phyloP scores from a whole-genome alignment of 2,113 vertebrate species.

The Gallinago media region DNA sequence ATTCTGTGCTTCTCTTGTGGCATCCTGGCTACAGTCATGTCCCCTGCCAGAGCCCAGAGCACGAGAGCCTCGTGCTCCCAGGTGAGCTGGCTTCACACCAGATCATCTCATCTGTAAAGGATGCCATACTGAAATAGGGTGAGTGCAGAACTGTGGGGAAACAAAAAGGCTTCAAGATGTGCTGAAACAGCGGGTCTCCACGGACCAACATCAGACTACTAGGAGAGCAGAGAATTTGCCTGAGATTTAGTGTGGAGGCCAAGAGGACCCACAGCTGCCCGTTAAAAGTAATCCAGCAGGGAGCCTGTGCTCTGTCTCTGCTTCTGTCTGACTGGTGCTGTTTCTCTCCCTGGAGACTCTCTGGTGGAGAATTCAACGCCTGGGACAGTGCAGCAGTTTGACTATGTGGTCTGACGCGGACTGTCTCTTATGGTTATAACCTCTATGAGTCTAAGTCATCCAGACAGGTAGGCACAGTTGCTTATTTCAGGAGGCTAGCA shows the following conservation, averaged over 20 bases:
- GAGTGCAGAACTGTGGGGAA: not conserved
- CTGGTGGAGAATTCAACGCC: not conserved
- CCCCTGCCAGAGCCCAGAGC: not conserved
- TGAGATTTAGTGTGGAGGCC: not conserved
- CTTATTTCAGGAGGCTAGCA: not conserved
- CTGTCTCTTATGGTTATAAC: not conserved
- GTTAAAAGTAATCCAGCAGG: not conserved
- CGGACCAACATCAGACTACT: not conserved
- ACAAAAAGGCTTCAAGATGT: not conserved
- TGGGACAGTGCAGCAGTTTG: not conserved
- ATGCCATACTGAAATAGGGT: not conserved
- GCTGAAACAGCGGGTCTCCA: not conserved
- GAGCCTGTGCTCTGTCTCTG: not conserved
- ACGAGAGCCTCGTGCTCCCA: not conserved
- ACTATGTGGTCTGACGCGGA: not conserved
- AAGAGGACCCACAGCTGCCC: not conserved
- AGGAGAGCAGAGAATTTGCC: not conserved
- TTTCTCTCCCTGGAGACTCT: not conserved
- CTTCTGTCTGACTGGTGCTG: not conserved
- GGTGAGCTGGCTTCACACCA: not conserved
- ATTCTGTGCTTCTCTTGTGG: not conserved
- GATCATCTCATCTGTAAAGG: not conserved
- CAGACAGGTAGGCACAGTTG: not conserved
- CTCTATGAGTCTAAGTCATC: not conserved
- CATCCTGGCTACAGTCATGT: not conserved